phyloP scores from a whole-genome alignment of 64 coral and sea anemone species.

The Cladopsammia gracilis region DNA sequence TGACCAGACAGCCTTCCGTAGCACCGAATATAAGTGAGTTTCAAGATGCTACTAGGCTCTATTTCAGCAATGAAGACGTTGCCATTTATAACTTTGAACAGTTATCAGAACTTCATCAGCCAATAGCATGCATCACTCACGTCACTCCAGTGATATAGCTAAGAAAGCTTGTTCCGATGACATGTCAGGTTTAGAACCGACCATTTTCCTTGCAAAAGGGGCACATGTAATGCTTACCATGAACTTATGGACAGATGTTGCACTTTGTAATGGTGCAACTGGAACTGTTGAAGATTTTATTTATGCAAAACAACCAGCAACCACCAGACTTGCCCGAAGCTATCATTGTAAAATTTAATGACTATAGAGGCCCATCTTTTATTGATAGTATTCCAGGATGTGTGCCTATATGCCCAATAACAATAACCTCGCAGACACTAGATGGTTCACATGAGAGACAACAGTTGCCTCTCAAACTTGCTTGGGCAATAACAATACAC shows the following conservation, averaged over 20 bases:
- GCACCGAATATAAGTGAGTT: too few species aligned
- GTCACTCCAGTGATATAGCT: background rate
- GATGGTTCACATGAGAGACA: too few species aligned
- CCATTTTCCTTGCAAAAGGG: conserved; percentile 9
- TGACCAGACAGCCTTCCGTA: too few species aligned
- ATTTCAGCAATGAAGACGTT: background rate
- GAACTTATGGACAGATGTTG: background rate
- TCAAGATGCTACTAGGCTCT: background rate
- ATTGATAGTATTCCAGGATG: too few species aligned
- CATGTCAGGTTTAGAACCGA: background rate
- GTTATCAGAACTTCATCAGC: background rate
- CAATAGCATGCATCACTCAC: background rate
- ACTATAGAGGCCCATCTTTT: too few species aligned
- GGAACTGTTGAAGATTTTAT: background rate
- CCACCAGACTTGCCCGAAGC: background rate
- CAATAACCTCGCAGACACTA: too few species aligned
- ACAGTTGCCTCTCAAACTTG: too few species aligned
- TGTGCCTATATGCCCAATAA: too few species aligned
- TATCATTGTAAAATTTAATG: background rate
- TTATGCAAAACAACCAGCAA: background rate
- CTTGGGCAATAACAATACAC: too few species aligned
- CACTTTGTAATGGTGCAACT: conserved; percentile 17
- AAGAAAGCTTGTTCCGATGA: background rate
- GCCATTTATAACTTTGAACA: background rate
- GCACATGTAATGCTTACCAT: background rate